Evolutionary conservation across 1,140 invertebrate genomes (phyloP).

Genomic region (Aplysia californica): DNA sequence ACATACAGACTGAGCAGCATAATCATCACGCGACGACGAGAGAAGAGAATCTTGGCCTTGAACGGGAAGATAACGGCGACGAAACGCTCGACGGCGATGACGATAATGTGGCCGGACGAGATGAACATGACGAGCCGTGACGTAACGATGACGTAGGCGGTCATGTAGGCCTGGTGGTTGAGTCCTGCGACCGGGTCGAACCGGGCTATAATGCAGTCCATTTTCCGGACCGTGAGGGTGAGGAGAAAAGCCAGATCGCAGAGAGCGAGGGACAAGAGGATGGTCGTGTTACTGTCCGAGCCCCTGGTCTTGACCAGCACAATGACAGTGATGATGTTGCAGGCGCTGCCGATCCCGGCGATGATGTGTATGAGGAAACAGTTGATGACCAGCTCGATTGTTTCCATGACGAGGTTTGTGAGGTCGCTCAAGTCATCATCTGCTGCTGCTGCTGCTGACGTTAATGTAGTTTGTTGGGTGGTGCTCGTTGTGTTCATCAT

Average conservation of each 20-base stretch:
- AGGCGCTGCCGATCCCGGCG: neutral
- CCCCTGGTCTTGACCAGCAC: neutral
- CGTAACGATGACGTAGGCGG: neutral
- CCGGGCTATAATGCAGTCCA: neutral
- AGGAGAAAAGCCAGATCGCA: neutral
- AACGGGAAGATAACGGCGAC: neutral
- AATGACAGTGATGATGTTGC: neutral
- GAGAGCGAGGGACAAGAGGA: neutral
- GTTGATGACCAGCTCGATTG: slow-evolving; percentile 4
- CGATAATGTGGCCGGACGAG: neutral
- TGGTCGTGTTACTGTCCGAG: neutral
- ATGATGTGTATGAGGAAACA: neutral
- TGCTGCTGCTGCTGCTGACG: no score
- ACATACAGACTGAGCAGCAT: no score
- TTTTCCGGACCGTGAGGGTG: neutral
- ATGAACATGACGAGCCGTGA: neutral
- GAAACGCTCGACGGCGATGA: neutral
- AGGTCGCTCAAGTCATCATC: no score
- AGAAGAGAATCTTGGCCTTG: no score
- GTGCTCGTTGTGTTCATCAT: no score
- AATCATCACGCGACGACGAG: no score
- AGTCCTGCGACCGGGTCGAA: neutral
- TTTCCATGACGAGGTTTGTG: no score
- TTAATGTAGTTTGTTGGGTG: no score
- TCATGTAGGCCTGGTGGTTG: neutral